Evolutionary conservation across 2,797 vertebrate species (phyloP), one percentile per base, ranked within the genome.

Genomic region (Acropternis orthonyx): DNA sequence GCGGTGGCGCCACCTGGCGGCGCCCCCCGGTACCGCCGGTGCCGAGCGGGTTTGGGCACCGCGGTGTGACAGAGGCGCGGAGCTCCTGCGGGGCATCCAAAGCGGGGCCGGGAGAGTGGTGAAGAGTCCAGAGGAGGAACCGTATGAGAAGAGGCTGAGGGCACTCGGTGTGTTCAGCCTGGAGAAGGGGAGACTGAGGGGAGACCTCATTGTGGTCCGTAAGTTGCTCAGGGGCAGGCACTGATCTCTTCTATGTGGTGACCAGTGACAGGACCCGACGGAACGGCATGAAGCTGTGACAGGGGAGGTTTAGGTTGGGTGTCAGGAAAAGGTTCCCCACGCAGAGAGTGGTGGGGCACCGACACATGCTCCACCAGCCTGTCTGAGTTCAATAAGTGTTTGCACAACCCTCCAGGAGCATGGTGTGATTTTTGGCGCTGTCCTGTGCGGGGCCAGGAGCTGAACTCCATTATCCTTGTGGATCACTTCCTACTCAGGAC

Each of bases 181-280:
- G 54, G 39, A 46, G 27, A 20, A 24, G 41, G 36, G 61, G 17
- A 52, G 24, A 1, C 18, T 32, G 55, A 48, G 48, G 18, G 41
- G 30, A 44, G 22, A 44, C 30, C 41, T 17, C 41, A 24, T 11
- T 15, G 28, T 26, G 22, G 7, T 19, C 34, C 23, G 26, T 36
- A 8, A 3, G 12, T 10, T 6, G 12, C 48, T 62, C 27, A 39
- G 34, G 8, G 27, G 23, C 41, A 16, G 18, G 26, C 34, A 1
- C 12, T 2, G 5, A 7, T 12, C 23, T 14, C 34, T 0, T 12
- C 55, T 9, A 48, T 2, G 6, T 3, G 36, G 49, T 14, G 55
- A 9, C 3, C 46, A 4, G 48, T 0, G 30, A 7, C 62, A 22
- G 32, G 7, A 10, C 2, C 12, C 2, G 13, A 12, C 22, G 55